Conservation (phyloP, 2,797 vertebrate species). For the Amphiprion clarkii region DNA sequence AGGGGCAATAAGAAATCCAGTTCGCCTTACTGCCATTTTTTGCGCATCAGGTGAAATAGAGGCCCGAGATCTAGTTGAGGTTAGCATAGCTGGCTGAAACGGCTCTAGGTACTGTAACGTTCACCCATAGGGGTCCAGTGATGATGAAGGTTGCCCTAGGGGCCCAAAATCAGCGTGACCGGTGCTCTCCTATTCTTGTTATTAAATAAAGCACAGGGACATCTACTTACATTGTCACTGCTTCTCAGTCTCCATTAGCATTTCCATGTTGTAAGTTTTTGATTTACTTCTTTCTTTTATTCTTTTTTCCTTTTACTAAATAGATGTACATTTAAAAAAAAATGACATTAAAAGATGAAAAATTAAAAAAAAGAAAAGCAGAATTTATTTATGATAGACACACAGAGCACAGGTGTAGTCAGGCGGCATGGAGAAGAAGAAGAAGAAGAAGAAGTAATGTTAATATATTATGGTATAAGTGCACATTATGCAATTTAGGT, state of each 20-base stretch:
- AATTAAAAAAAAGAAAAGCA: constrained; percentile 84
- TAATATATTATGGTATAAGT: constrained; percentile 94
- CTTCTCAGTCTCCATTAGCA: constrained; percentile 64
- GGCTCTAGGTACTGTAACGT: constrained; percentile 91
- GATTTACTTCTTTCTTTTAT: constrained; percentile 53
- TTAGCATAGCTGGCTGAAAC: constrained; percentile 74
- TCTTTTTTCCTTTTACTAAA: constrained; percentile 55
- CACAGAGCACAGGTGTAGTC: constrained; percentile 92
- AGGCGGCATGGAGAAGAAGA: constrained; percentile 51
- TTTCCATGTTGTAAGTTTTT: constrained; percentile 70
- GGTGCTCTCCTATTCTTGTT: constrained; percentile 84
- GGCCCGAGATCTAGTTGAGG: constrained; percentile 81
- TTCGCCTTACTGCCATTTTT: constrained; percentile 82
- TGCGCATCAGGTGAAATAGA: constrained; percentile 55
- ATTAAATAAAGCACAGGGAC: constrained; percentile 86
- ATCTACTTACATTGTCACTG: constrained; percentile 72
- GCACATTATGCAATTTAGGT: constrained; percentile 94
- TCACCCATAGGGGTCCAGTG: constrained; percentile 74
- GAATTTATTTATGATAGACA: constrained; percentile 94
- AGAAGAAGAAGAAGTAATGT: constrained; percentile 81
- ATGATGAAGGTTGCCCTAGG: constrained; percentile 50
- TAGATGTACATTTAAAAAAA: constrained; percentile 79
- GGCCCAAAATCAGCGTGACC: constrained; percentile 61
- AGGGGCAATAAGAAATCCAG: constrained; percentile 85
- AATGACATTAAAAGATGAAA: constrained; percentile 76